phyloP scores from a whole-genome alignment of 2,797 vertebrate genomes.

The Oreochromis mossambicus region DNA sequence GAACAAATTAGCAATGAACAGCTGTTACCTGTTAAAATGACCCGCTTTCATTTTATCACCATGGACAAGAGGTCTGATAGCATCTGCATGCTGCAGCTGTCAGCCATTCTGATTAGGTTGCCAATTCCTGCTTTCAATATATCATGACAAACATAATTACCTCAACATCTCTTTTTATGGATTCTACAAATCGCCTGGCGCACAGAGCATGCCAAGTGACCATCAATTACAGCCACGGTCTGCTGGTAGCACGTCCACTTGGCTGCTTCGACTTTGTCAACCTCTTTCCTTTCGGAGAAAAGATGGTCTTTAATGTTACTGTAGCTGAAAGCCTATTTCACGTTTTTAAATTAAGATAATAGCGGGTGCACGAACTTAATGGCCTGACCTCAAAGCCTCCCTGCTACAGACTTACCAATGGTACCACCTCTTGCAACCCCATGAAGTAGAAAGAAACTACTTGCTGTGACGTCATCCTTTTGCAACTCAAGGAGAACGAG shows the following conservation, averaged over 20 bases:
- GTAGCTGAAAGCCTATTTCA: background rate
- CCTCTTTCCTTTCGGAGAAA: slow-evolving; percentile 20
- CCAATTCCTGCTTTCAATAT: slow-evolving; percentile 69
- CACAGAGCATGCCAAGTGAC: slow-evolving; percentile 65
- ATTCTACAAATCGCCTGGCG: slow-evolving; percentile 71
- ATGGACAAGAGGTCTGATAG: slow-evolving; percentile 77
- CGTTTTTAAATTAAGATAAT: background rate
- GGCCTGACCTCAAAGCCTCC: background rate
- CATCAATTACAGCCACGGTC: slow-evolving; percentile 63
- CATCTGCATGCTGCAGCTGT: slow-evolving; percentile 80
- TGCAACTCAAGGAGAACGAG: slow-evolving; percentile 6
- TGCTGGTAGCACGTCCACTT: slow-evolving; percentile 28
- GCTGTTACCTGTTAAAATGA: slow-evolving; percentile 83
- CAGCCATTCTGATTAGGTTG: slow-evolving; percentile 72
- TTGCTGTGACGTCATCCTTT: background rate
- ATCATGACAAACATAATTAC: slow-evolving; percentile 82
- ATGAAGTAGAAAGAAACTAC: background rate
- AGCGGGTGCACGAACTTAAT: background rate
- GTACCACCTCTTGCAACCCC: background rate
- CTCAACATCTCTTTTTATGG: slow-evolving; percentile 79
- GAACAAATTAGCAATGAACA: slow-evolving; percentile 79
- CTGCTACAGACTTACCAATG: background rate
- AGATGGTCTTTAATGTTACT: slow-evolving; percentile 7
- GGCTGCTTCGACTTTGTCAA: slow-evolving; percentile 29
- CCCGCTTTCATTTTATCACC: slow-evolving; percentile 76